Evolutionary conservation across 2,113 vertebrate species (phyloP).

Genomic region (Hemichromis elongatus): DNA sequence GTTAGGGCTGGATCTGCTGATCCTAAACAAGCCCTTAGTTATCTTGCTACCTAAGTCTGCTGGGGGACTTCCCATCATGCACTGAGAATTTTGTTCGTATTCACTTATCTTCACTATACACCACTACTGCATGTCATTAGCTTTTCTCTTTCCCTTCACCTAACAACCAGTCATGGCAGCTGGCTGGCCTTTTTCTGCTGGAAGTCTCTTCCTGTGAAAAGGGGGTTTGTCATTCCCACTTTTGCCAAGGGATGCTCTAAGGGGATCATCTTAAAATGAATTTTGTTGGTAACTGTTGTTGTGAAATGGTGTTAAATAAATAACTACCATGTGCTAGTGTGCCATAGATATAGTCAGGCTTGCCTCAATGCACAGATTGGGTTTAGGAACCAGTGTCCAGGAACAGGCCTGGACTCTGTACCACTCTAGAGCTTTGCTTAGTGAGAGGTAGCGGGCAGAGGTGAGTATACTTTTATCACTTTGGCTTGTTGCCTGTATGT

Average conservation of each 20-base stretch:
- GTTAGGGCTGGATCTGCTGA: neutral
- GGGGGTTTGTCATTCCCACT: neutral
- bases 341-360: neutral
- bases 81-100: neutral
- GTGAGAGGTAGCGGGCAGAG: fast-evolving
- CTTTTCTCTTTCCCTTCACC: neutral
- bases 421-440: neutral
- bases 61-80: neutral
- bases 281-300: neutral
- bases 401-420: neutral
- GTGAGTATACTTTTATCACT: neutral
- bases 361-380: neutral
- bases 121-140: neutral
- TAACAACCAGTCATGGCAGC: neutral
- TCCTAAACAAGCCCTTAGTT: neutral
- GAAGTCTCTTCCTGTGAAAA: neutral
- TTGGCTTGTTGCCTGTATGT: neutral
- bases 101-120: neutral
- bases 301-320: neutral
- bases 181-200: neutral
- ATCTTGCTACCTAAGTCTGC: neutral
- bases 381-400: neutral
- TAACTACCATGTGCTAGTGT: neutral
- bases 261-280: neutral
- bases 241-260: neutral